These are phyloP conservation scores for Oreotragus oreotragus DNA, from an alignment of 2,113 vertebrate species.

Conservation along the genomic window DNA sequence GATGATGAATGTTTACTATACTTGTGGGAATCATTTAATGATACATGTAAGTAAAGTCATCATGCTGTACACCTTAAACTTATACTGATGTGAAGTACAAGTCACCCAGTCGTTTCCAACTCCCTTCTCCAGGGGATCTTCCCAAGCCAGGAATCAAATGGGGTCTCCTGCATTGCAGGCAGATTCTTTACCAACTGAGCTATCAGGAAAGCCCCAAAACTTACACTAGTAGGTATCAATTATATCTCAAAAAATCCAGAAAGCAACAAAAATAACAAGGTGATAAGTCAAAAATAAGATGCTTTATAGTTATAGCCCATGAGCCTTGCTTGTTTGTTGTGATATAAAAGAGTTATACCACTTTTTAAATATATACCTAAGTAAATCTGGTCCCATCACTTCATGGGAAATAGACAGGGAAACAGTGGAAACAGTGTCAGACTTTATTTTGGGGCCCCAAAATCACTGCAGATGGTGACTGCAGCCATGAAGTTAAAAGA, in stretches of 20 bases:
- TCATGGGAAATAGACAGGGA: no score
- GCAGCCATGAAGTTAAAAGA: no score
- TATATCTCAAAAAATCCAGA: not conserved
- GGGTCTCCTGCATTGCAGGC: not conserved
- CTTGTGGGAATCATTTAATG: not conserved
- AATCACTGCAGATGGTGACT: no score
- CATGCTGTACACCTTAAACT: not conserved
- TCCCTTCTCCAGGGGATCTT: not conserved
- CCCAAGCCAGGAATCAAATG: not conserved
- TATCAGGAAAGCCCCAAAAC: not conserved
- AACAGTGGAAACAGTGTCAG: no score
- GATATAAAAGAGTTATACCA: not conserved
- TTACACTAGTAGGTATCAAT: not conserved
- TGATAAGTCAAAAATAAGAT: not conserved
- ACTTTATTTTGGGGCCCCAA: no score
- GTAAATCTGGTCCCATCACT: not conserved
- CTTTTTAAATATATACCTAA: not conserved
- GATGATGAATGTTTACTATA: not conserved
- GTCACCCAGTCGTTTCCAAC: rapidly evolving
- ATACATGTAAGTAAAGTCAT: not conserved
- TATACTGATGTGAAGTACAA: not conserved
- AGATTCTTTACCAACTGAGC: not conserved
- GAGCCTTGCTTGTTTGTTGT: not conserved
- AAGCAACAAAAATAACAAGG: not conserved
- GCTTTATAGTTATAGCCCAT: not conserved